Evolutionary conservation across 2,113 vertebrate genomes (phyloP).

Genomic region (Toxotes jaculatrix): DNA sequence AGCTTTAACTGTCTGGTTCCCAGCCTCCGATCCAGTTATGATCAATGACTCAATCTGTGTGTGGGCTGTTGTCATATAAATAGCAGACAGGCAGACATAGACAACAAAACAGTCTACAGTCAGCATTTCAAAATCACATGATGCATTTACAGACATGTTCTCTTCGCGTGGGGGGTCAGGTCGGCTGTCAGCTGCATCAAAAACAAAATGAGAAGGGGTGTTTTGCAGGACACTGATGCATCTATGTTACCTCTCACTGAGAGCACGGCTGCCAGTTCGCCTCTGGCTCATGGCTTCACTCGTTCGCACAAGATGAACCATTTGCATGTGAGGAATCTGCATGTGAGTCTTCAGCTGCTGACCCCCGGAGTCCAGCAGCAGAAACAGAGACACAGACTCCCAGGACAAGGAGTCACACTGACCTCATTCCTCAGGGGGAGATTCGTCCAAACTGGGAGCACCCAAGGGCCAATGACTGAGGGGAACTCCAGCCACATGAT

Average conservation of each 20-base stretch:
- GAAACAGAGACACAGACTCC: constrained; percentile 18
- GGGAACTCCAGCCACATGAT: constrained; percentile 37
- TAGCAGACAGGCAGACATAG: neutral
- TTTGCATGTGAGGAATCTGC: constrained; percentile 20
- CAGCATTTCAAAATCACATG: neutral
- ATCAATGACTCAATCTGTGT: constrained; percentile 13
- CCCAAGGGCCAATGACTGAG: constrained; percentile 15
- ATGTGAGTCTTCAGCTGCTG: constrained; percentile 32
- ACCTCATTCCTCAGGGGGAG: constrained; percentile 49
- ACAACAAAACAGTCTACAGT: neutral
- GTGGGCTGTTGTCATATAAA: neutral
- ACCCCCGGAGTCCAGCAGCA: constrained; percentile 34
- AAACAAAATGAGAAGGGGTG: neutral
- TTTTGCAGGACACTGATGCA: neutral
- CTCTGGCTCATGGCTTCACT: neutral
- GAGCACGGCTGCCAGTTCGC: neutral
- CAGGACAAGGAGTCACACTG: constrained; percentile 45
- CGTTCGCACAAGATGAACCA: neutral
- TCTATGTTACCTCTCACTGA: neutral
- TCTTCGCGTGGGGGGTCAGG: neutral
- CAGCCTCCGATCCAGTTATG: constrained; percentile 5
- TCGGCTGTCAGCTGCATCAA: neutral
- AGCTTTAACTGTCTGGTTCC: constrained; percentile 26
- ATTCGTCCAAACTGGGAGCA: constrained; percentile 10
- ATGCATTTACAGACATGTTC: neutral